Evolutionary conservation across 2,888 invertebrate genomes (phyloP).

Genomic region (Melanostoma mellinum): DNA sequence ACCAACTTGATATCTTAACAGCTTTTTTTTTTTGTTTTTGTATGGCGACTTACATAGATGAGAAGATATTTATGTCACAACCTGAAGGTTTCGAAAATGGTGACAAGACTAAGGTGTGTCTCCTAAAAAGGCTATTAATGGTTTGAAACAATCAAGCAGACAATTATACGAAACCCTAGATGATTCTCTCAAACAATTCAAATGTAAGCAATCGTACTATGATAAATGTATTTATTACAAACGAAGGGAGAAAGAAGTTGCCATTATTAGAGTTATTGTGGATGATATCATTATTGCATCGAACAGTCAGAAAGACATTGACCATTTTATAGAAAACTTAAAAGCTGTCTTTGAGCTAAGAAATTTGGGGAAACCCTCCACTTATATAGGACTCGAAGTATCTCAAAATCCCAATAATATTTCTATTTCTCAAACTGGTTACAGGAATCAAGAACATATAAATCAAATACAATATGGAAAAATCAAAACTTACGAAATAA

Average conservation of each 20-base stretch:
- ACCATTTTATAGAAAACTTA: too few species aligned
- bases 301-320: too few species aligned
- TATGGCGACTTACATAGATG: background rate
- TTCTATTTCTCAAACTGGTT: slow-evolving; percentile 40
- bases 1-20: background rate
- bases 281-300: too few species aligned
- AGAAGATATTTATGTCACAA: background rate
- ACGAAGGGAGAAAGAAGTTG: too few species aligned
- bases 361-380: too few species aligned
- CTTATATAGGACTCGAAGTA: too few species aligned
- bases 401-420: too few species aligned
- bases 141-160: background rate
- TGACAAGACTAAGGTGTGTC: background rate
- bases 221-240: too few species aligned
- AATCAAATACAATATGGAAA: slow-evolving; percentile 31
- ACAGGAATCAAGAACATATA: slow-evolving; percentile 39
- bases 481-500: slow-evolving; percentile 25
- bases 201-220: background rate
- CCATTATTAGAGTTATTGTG: too few species aligned
- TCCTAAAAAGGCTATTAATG: background rate
- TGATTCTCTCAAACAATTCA: background rate
- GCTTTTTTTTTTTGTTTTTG: background rate
- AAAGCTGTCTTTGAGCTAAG: too few species aligned
- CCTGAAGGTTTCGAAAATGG: background rate
- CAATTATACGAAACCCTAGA: background rate